These are phyloP conservation scores for Pterobdella sp. DNA, from an alignment of 2,888 invertebrate species.

Conservation along the genomic window DNA sequence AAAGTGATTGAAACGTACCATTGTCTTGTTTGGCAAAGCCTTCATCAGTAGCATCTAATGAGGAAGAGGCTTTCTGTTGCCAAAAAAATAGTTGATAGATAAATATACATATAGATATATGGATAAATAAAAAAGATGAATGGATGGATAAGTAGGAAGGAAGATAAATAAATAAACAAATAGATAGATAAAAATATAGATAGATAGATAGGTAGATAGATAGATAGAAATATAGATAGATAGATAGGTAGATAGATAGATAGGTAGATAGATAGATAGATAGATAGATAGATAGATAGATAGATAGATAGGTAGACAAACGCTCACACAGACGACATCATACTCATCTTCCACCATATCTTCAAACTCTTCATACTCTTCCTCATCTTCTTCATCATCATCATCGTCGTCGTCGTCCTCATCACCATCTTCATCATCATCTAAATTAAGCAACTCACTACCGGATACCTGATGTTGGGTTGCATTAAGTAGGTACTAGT, in stretches of 20 bases:
- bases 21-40: too few species aligned
- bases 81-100: not conserved
- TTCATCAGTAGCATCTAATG: too few species aligned
- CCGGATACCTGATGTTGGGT: not conserved
- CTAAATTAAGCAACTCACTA: constrained; percentile 4
- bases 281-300: not conserved
- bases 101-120: not conserved
- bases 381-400: not conserved
- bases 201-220: not conserved
- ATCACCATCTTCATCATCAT: constrained; percentile 18
- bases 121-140: not conserved
- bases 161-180: not conserved
- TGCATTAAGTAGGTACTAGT: not conserved
- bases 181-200: not conserved
- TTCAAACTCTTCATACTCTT: not conserved
- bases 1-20: too few species aligned
- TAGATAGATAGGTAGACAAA: not conserved
- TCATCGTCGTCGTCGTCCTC: constrained; percentile 11
- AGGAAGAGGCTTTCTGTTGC: not conserved
- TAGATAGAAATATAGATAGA: not conserved
- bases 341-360: not conserved
- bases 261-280: not conserved
- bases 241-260: not conserved
- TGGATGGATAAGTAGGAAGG: not conserved
- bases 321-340: not conserved